Conservation (phyloP, 2,797 vertebrate genomes). For the Spondyliosoma cantharus region DNA sequence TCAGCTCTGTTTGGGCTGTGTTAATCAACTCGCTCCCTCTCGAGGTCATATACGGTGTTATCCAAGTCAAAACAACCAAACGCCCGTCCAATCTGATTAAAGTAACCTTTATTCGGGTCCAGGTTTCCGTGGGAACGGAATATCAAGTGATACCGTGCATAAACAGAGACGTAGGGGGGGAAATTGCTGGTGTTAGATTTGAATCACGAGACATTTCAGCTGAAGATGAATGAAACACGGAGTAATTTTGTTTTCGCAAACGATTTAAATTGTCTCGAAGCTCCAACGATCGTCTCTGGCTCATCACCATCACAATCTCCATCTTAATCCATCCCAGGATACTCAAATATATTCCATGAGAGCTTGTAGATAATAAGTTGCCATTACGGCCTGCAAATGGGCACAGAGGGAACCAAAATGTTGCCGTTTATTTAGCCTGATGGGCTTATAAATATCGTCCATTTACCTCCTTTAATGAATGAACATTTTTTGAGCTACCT, state of each 20-base stretch:
- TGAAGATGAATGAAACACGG: constrained; percentile 29
- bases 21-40: constrained; percentile 39
- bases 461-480: neutral
- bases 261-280: constrained; percentile 6
- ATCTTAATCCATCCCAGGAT: constrained; percentile 2
- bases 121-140: constrained; percentile 61
- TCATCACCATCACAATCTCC: neutral
- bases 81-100: constrained; percentile 57
- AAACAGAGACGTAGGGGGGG: constrained; percentile 58
- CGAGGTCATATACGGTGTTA: constrained; percentile 46
- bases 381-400: neutral
- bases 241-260: constrained; percentile 32
- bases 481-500: neutral
- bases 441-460: neutral
- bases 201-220: constrained; percentile 33
- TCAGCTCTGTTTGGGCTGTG: constrained; percentile 7
- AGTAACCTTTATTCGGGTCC: constrained; percentile 60
- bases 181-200: constrained; percentile 41
- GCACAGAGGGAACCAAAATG: neutral
- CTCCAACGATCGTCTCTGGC: constrained; percentile 2
- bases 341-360: neutral
- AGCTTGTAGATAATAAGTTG: constrained; percentile 11
- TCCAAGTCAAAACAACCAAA: constrained; percentile 64
- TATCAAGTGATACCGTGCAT: constrained; percentile 61
- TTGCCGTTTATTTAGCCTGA: neutral